These are phyloP conservation scores for Benthosema pterotum DNA, from an alignment of 2,797 vertebrate genomes.

Conservation along the genomic window DNA sequence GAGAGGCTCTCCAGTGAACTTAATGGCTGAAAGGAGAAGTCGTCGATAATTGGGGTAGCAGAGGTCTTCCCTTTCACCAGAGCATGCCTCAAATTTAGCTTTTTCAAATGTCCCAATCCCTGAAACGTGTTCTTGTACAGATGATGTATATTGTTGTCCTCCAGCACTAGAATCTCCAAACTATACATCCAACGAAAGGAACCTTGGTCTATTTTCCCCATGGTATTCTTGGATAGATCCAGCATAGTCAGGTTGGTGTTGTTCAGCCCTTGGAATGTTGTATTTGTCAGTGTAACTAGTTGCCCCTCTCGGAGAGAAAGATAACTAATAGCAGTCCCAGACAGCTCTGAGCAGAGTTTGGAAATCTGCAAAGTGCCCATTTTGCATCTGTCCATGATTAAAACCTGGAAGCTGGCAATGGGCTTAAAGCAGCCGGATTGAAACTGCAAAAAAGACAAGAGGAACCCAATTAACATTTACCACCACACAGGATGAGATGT, in stretches of 20 bases:
- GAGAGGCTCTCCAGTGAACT: slow-evolving; percentile 80
- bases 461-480: too few relatives aligned
- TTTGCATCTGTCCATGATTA: slow-evolving; percentile 81
- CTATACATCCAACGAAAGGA: slow-evolving; percentile 85
- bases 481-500: too few relatives aligned
- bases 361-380: slow-evolving; percentile 59
- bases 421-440: slow-evolving; percentile 82
- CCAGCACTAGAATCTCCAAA: slow-evolving; percentile 82
- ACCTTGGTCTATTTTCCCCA: slow-evolving; percentile 73
- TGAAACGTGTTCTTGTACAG: slow-evolving; percentile 80
- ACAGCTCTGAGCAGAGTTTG: slow-evolving; percentile 83
- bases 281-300: slow-evolving; percentile 67
- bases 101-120: slow-evolving; percentile 83
- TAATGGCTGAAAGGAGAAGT: slow-evolving; percentile 87
- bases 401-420: slow-evolving; percentile 78
- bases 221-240: slow-evolving; percentile 84
- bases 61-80: slow-evolving; percentile 65
- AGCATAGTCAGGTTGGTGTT: slow-evolving; percentile 83
- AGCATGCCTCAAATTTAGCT: slow-evolving; percentile 81
- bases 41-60: slow-evolving; percentile 74
- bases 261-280: slow-evolving; percentile 82
- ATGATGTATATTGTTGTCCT: slow-evolving; percentile 78
- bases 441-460: slow-evolving; percentile 76
- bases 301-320: slow-evolving; percentile 81
- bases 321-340: slow-evolving; percentile 76